Conservation (phyloP, 1,140 invertebrate species). For the Eurosta solidaginis region DNA sequence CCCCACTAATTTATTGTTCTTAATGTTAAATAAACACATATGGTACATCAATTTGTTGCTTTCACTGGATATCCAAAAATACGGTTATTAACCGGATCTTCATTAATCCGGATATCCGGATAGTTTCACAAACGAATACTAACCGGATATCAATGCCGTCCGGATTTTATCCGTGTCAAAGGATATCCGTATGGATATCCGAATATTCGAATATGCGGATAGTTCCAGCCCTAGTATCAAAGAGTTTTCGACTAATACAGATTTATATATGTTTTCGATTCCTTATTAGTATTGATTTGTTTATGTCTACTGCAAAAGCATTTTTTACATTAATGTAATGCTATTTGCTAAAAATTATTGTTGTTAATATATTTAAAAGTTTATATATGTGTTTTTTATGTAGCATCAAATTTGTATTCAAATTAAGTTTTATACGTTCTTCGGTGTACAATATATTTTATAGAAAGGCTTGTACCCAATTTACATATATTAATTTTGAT, state of each 20-base stretch:
- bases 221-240: too few species aligned
- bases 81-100: too few species aligned
- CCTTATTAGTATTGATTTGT: background rate
- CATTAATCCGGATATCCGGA: too few species aligned
- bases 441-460: background rate
- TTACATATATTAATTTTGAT: background rate
- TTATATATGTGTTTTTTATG: background rate
- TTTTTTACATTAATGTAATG: background rate
- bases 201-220: too few species aligned
- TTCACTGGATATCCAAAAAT: too few species aligned
- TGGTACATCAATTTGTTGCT: too few species aligned
- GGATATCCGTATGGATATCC: too few species aligned
- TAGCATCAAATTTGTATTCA: background rate
- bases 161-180: too few species aligned
- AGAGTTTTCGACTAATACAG: slow-evolving; percentile 13
- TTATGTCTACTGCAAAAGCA: background rate
- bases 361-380: background rate
- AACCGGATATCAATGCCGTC: too few species aligned
- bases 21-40: too few species aligned
- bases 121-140: too few species aligned
- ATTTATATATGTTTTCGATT: background rate
- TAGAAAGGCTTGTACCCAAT: background rate
- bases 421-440: background rate
- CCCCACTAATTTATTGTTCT: too few species aligned
- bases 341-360: background rate